These are phyloP conservation scores for Actenoides lindsayi DNA, from an alignment of 2,113 vertebrate genomes.

Conservation along the genomic window DNA sequence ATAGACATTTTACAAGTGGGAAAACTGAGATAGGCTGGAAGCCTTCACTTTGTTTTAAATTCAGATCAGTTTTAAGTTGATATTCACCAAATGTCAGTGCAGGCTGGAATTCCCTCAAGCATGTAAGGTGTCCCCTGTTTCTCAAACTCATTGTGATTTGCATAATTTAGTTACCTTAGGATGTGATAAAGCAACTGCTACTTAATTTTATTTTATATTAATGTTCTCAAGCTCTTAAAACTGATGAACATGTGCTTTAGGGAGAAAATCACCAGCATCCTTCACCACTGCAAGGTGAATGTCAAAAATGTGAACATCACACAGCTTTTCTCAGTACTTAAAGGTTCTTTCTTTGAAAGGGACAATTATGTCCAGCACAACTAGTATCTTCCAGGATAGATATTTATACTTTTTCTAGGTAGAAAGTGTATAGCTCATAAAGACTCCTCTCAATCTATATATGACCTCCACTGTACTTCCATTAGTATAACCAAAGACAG, in stretches of 20 bases:
- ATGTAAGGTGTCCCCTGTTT: not conserved
- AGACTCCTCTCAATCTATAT: not conserved
- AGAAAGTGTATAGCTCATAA: not conserved
- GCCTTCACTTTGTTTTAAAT: not conserved
- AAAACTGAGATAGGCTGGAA: not conserved
- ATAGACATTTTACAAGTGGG: not conserved
- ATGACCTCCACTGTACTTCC: accelerated
- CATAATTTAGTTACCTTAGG: not conserved
- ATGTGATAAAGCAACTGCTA: not conserved
- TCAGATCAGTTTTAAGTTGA: not conserved
- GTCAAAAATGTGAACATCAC: not conserved
- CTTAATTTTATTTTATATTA: conserved; percentile 12
- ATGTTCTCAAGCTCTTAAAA: not conserved
- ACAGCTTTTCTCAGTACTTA: not conserved
- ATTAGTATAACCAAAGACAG: not conserved
- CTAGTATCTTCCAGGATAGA: not conserved
- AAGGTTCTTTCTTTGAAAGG: not conserved
- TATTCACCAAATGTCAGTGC: not conserved
- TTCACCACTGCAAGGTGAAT: not conserved
- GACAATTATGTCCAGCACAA: not conserved
- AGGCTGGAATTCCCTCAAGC: not conserved
- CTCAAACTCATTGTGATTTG: not conserved
- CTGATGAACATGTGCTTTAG: not conserved
- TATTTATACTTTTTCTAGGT: not conserved
- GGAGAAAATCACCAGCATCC: not conserved